A percentile compares a stretch with the other conserved stretches of the same genome.
phyloP scores from a whole-genome alignment of 2,888 invertebrate genomes.

The Eudasyphora cyanicolor region DNA sequence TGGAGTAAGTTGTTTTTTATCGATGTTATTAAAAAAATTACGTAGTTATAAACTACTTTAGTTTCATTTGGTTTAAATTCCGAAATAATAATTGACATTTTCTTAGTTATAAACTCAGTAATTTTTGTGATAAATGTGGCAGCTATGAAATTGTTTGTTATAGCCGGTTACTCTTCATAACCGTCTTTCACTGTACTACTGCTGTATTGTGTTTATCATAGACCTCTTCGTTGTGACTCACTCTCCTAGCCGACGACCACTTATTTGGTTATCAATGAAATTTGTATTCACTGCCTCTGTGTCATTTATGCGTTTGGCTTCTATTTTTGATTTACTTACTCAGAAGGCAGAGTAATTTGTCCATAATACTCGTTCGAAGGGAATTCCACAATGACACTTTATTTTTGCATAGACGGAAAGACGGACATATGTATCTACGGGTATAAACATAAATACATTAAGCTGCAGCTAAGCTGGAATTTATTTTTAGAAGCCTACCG shows the following conservation, averaged over 20 bases:
- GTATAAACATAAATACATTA: neutral
- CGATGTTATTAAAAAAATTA: no score
- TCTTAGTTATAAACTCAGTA: no score
- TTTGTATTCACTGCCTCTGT: neutral
- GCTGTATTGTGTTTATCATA: neutral
- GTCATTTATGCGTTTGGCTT: neutral
- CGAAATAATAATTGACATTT: no score
- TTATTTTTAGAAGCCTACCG: conserved; percentile 47
- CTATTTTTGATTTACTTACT: neutral
- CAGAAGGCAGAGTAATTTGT: no score
- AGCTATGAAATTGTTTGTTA: no score
- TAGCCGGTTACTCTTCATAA: no score
- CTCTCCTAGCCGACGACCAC: neutral
- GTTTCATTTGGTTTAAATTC: no score
- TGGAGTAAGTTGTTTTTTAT: no score
- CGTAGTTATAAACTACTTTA: no score
- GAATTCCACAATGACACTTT: conserved; percentile 30
- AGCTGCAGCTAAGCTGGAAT: conserved; percentile 43
- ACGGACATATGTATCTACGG: no score
- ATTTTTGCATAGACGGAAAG: neutral
- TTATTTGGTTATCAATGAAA: conserved; percentile 4
- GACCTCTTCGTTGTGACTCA: neutral
- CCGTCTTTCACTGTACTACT: no score
- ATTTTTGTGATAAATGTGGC: no score
- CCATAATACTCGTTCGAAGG: neutral